Evolutionary conservation across 2,888 invertebrate species (phyloP), one percentile per base, ranked within the genome.

Genomic region (Acrobasis consociella): DNA sequence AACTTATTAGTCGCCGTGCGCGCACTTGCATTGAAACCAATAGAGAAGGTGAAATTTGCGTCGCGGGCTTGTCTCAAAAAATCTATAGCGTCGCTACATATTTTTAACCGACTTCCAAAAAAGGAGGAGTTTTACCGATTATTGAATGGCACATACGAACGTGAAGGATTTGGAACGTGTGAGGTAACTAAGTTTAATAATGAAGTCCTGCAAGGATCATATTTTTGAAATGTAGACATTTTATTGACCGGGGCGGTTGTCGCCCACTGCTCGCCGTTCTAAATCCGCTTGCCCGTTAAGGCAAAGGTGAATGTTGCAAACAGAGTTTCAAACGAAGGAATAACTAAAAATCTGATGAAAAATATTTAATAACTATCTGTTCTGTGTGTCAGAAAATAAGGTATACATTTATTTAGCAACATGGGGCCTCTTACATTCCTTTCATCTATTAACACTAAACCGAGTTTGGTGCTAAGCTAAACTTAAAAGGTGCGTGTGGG

Each of bases 251-350:
- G 72, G 46, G 46, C 46, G 46, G 72, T 71, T 76, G 77, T 85
- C 87, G 90, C 91, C 91, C 88, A 91, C 91, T 76, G 75, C 72
- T 50, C 69, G 79, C 85, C 86, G 82, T 86, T 91, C 88, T 90
- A 88, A 91, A 91, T 91, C 90, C 89, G 89, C 86, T 86, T 90
- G 85, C 91, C 91, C 78, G 84, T 88, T 90, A 87, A 89, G 91
- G 91, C 81, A 91, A 89, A 91, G 91, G 91, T 91, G 91, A 92
- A 92, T 91, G 91, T 91, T 89, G 90, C 85, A 86, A 86, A 86
- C 77, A 69, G 70, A 76, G 75, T 74, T 78, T 68, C 64, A 69
- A 72, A 72, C 68, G 67, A 75, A 72, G 69, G 68, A 76, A 75
- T 66, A 68, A 67, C 64, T 64, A 62, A 65, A 65, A 69, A 65